Conservation (phyloP, 2,888 invertebrate species). For the Drosophila putrida region DNA sequence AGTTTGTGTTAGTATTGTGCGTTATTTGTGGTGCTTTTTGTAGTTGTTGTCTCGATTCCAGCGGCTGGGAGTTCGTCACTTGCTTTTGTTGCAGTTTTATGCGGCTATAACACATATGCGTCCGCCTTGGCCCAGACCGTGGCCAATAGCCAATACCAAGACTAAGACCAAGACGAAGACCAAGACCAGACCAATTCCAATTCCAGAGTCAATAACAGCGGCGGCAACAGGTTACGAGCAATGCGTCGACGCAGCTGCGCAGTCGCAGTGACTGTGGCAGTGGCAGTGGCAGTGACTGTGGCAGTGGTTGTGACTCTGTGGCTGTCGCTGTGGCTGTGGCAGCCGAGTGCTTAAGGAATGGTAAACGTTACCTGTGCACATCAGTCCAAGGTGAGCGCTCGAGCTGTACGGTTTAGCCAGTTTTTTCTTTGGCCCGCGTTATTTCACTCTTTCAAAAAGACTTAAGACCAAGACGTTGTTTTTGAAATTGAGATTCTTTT, state of each 20-base stretch:
- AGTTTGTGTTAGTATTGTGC: conserved; percentile 18
- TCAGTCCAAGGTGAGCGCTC: conserved; percentile 84
- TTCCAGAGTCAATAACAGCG: conserved; percentile 47
- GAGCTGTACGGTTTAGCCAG: conserved; percentile 81
- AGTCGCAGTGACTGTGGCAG: conserved; percentile 32
- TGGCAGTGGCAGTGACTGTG: conserved; percentile 23
- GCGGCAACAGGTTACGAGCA: conserved; percentile 65
- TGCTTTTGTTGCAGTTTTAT: conserved; percentile 36
- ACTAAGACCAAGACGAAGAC: conserved; percentile 29
- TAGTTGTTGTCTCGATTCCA: conserved; percentile 5
- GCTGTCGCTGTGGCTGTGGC: conserved; percentile 11
- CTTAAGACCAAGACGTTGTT: conserved; percentile 34
- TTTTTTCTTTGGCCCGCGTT: conserved; percentile 38
- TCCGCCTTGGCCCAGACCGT: conserved; percentile 40
- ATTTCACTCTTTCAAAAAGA: conserved; percentile 32
- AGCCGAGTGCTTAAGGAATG: conserved; percentile 84
- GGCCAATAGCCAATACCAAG: conserved; percentile 31
- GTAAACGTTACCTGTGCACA: conserved; percentile 81
- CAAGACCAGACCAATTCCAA: conserved; percentile 43
- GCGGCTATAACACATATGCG: conserved; percentile 13
- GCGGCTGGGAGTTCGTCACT: conserved; percentile 24
- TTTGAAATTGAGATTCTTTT: conserved; percentile 53
- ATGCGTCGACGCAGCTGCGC: conserved; percentile 53
- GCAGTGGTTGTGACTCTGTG: not conserved
- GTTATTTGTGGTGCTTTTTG: conserved; percentile 1